Evolutionary conservation across 1,140 invertebrate genomes (phyloP), one percentile per base, ranked within the genome.

Genomic region (Anoplolepis gracilipes): DNA sequence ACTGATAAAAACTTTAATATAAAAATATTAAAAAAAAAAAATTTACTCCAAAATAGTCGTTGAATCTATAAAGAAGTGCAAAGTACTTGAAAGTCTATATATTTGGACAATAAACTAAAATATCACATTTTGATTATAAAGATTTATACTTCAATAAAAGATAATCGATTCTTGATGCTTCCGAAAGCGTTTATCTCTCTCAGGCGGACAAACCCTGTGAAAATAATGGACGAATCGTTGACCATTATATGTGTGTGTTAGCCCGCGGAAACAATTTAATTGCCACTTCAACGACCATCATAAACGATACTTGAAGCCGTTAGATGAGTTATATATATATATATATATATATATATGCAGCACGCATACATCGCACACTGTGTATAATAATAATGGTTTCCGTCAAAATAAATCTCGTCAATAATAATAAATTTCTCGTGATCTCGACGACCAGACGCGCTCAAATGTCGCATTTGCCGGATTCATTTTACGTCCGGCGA

Each of bases 221-320:
- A 88, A 64, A 78, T 85, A 87, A 88, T 65, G 36, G 30, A 6
- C 30, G 72, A 42, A 76, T 78, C 73, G 25, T 85, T 59, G 57
- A 72, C 85, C 81, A 46, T 88, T 64, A 81, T 42, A 10, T 42
- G 1, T 16, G 16, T 49, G 46, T 85, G 55, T 57, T 85, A 81
- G 86, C 84, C 73, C 75, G 89, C 79, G 85, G 85, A 87, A 90
- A 92, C 59, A 77, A 69, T 90, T 91, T 92, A 92, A 92, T 91
- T 87, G 86, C 85, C 55, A 57, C 33, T 28, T 81, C 33, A 22
- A 55, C 22, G 0, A 77, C 53, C 30, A 64, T 70, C 55, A 77
- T 85, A 85, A 85, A 85, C 55, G 33, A 6, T 85, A 5, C 10
- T n/a, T 55, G 19, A 72, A 19, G 19, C 1, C 39, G n/a, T 42